These are phyloP conservation scores for Drosophila lutescens DNA, from an alignment of 2,888 invertebrate genomes.

Conservation along the genomic window DNA sequence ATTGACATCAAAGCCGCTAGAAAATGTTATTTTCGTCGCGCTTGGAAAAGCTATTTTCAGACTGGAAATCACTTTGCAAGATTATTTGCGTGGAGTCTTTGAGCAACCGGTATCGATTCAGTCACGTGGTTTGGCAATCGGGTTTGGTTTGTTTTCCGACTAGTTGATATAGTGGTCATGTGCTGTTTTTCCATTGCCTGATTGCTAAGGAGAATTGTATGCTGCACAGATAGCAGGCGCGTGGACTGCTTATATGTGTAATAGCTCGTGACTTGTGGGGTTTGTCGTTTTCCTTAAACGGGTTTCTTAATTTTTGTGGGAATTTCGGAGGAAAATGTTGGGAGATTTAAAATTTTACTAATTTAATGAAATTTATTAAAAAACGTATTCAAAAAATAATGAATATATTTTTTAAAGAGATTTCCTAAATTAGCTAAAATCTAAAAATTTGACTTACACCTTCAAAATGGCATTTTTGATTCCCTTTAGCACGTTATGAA, in stretches of 20 bases:
- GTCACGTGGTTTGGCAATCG: conserved; percentile 46
- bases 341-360: too few species aligned
- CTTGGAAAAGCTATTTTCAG: conserved; percentile 36
- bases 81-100: conserved; percentile 24
- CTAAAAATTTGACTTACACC: background rate
- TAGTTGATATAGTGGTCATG: conserved; percentile 37
- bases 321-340: background rate
- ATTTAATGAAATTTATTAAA: background rate
- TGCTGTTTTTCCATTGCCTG: conserved; percentile 41
- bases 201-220: conserved; percentile 24
- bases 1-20: conserved; percentile 18
- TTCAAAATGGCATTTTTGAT: background rate
- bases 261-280: conserved; percentile 14
- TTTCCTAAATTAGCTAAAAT: too few species aligned
- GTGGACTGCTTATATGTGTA: background rate
- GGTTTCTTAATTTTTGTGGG: background rate
- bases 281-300: conserved; percentile 19
- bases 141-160: conserved; percentile 46
- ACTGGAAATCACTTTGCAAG: conserved; percentile 39
- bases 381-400: too few species aligned
- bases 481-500: conserved; percentile 3
- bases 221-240: conserved; percentile 19
- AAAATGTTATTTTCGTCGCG: conserved; percentile 35
- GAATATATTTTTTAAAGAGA: too few species aligned
- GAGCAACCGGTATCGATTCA: conserved; percentile 38